Evolutionary conservation across 2,888 invertebrate genomes (phyloP).

Genomic region (Synergus japonicus): DNA sequence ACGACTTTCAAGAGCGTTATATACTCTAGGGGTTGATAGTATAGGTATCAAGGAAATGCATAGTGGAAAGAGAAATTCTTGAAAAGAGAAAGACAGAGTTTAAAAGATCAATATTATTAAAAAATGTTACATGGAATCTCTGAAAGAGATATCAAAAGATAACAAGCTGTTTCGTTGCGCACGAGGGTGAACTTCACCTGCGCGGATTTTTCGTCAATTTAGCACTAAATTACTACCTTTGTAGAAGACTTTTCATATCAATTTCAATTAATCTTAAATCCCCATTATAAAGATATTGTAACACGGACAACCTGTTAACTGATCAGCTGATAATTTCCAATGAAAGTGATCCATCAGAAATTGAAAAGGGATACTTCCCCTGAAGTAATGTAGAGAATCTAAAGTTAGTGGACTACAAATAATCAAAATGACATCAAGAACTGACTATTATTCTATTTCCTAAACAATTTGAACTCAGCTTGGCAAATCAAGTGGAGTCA

Average conservation of each 20-base stretch:
- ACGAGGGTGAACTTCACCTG: not conserved
- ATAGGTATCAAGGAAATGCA: not conserved
- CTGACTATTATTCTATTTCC: not conserved
- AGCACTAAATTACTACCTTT: not conserved
- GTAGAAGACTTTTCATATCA: no score
- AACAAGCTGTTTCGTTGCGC: not conserved
- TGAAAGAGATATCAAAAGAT: no score
- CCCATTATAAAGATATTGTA: no score
- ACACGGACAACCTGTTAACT: not conserved
- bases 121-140: no score
- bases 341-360: not conserved
- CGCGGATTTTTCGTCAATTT: not conserved
- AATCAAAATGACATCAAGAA: not conserved
- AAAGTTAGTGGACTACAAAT: not conserved
- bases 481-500: not conserved
- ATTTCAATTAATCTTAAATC: no score
- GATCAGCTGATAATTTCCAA: not conserved
- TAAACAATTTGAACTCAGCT: not conserved
- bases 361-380: not conserved
- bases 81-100: not conserved
- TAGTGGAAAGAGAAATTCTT: not conserved
- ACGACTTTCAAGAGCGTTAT: constrained; percentile 16
- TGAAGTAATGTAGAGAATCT: not conserved
- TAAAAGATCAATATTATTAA: not conserved
- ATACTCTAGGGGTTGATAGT: constrained; percentile 11